A percentile compares a stretch with the other conserved stretches of the same genome.
Conservation (phyloP, 2,888 invertebrate species). For the Alitta virens region DNA sequence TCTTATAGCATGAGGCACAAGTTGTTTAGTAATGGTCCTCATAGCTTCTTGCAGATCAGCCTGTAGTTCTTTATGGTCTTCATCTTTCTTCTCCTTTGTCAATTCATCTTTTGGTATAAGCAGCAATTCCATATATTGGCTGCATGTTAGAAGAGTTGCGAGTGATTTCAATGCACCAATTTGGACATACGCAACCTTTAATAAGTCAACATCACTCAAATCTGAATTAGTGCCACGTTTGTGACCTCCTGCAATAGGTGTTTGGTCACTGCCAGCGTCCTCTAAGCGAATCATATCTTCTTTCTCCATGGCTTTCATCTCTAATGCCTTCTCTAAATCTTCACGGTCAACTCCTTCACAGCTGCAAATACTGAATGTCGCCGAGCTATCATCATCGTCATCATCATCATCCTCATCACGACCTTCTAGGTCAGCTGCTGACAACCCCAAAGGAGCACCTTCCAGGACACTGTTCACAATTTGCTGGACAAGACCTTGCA, state of each 20-base stretch:
- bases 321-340: not conserved
- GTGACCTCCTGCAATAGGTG: not conserved
- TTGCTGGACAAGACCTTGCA: not conserved
- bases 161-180: conserved; percentile 64
- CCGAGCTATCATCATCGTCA: not conserved
- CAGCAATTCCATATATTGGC: conserved; percentile 63
- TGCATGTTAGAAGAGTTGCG: conserved; percentile 61
- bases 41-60: conserved; percentile 36
- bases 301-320: conserved; percentile 9
- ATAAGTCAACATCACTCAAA: conserved; percentile 56
- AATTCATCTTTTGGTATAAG: conserved; percentile 57
- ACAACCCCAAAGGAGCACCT: not conserved
- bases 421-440: not conserved
- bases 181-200: conserved; percentile 62
- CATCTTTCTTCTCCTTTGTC: conserved; percentile 8
- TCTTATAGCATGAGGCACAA: conserved; percentile 48
- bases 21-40: conserved; percentile 46
- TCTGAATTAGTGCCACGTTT: not conserved
- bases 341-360: not conserved
- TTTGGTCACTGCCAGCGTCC: not conserved
- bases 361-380: not conserved
- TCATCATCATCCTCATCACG: not conserved
- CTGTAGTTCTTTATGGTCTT: not conserved
- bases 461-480: not conserved
- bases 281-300: not conserved